Percentiles rank a stretch among this genome's conserved stretches.
Conservation (phyloP, 2,888 invertebrate species). For the Serrognathus titanus region DNA sequence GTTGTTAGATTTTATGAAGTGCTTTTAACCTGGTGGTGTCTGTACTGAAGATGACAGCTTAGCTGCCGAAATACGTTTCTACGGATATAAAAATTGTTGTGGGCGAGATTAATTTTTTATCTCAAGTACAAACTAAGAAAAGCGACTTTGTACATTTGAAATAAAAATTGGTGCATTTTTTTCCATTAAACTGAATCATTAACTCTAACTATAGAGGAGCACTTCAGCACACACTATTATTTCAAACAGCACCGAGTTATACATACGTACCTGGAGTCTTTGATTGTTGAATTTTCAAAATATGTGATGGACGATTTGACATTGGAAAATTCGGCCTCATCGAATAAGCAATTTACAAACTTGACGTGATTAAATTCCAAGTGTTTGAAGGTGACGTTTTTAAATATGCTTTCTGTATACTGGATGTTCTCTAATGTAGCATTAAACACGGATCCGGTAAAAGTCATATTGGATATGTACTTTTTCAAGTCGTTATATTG, state of each 20-base stretch:
- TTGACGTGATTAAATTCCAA: slow-evolving; percentile 69
- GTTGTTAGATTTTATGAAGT: too few species aligned
- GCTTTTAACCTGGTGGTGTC: too few species aligned
- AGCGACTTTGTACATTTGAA: too few species aligned
- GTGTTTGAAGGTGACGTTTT: slow-evolving; percentile 63
- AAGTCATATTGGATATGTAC: slow-evolving; percentile 35
- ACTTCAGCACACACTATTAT: background rate
- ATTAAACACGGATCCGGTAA: slow-evolving; percentile 52
- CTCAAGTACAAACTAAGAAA: too few species aligned
- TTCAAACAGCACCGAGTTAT: background rate
- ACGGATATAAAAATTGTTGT: too few species aligned
- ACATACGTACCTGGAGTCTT: slow-evolving; percentile 57
- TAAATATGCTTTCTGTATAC: slow-evolving; percentile 59
- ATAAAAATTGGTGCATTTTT: background rate
- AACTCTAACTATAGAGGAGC: too few species aligned
- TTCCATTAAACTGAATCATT: background rate
- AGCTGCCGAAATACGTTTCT: too few species aligned
- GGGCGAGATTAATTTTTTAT: too few species aligned
- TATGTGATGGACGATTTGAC: slow-evolving; percentile 68
- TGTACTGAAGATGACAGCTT: too few species aligned
- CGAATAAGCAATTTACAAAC: slow-evolving; percentile 68
- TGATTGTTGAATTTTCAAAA: slow-evolving; percentile 61
- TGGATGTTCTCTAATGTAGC: slow-evolving; percentile 62
- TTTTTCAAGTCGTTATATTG: slow-evolving; percentile 38
- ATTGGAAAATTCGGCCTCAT: slow-evolving; percentile 65